Base-by-base conservation (phyloP, 2,888 invertebrate genomes). In the Caenorhabditis sp. region DNA sequence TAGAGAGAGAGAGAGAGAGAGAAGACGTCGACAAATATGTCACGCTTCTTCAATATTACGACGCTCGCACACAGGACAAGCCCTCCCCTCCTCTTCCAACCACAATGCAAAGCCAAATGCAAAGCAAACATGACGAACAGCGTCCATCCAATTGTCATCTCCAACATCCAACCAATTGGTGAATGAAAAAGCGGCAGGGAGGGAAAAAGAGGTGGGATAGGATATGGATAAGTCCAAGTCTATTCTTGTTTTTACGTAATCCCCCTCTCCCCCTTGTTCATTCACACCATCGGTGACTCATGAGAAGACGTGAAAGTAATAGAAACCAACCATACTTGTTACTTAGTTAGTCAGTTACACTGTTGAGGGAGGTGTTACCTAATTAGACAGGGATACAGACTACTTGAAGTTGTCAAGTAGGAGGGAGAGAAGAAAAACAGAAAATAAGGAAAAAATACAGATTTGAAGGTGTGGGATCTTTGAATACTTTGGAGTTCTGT, bases 21-120 rank as follows among this genome's bases (percentile, higher is more conserved):
- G 22, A 35, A 37, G 24, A 17, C 55, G 35, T 55, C 65, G 37
- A 9, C 32, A 61, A 50, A 61, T 50, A 55, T 71, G 71, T 62
- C 58, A 71, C 48, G 71, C 71, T 62, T n/a, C n/a, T n/a, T 63
- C 56, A 73, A 71, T 71, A 71, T 71, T 71, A 71, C 62, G 71
- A 55, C 32, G 35, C n/a, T n/a, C n/a, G n/a, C n/a, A n/a, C 35
- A 22, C 24, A 55, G 26, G 22, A 46, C 59, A 26, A 48, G 37
- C 46, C 46, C n/a, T n/a, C n/a, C n/a, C n/a, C n/a, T n/a, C n/a
- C n/a, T n/a, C n/a, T n/a, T n/a, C n/a, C n/a, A n/a, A n/a, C n/a
- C n/a, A n/a, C n/a, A n/a, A n/a, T n/a, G n/a, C n/a, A n/a, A n/a
- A n/a, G n/a, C n/a, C n/a, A n/a, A n/a, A n/a, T n/a, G 35, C 11